phyloP scores from a whole-genome alignment of 2,113 vertebrate species.

The Cottus gobio region DNA sequence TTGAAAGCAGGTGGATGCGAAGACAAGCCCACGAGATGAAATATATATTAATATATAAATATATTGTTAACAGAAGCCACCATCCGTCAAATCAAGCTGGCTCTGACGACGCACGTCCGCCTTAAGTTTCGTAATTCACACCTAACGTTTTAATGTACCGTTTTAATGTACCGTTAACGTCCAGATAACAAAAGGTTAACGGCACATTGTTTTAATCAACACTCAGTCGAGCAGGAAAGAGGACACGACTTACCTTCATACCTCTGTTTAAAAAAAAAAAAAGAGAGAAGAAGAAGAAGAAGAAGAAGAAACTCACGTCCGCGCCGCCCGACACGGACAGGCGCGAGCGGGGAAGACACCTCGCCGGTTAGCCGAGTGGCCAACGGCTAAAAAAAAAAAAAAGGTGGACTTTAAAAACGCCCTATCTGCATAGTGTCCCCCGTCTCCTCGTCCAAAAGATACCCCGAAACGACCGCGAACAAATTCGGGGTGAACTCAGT shows the following conservation, averaged over 20 bases:
- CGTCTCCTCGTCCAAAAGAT: slow-evolving; percentile 23
- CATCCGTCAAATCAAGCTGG: slow-evolving; percentile 27
- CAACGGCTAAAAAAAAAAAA: slow-evolving; percentile 22
- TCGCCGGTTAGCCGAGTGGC: slow-evolving; percentile 52
- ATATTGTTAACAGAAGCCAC: slow-evolving; percentile 12
- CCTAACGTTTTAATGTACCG: neutral
- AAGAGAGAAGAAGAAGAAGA: slow-evolving; percentile 3
- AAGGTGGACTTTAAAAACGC: slow-evolving; percentile 68
- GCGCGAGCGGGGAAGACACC: neutral
- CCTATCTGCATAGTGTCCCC: slow-evolving; percentile 49
- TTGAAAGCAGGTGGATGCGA: slow-evolving; percentile 17
- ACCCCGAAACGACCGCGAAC: neutral
- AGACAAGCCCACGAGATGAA: slow-evolving; percentile 32
- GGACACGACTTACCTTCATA: slow-evolving; percentile 49
- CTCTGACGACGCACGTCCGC: slow-evolving; percentile 18
- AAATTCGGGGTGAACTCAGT: neutral
- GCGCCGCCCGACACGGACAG: neutral
- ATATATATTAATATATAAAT: too few species aligned
- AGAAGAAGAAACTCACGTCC: slow-evolving; percentile 10
- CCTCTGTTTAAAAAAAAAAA: neutral
- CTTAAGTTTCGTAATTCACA: slow-evolving; percentile 26
- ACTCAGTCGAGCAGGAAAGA: neutral
- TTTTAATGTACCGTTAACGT: neutral
- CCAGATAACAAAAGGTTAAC: neutral
- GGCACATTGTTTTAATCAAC: neutral